Conservation (phyloP, 2,888 invertebrate species). For the Leptinotarsa tumamoca region DNA sequence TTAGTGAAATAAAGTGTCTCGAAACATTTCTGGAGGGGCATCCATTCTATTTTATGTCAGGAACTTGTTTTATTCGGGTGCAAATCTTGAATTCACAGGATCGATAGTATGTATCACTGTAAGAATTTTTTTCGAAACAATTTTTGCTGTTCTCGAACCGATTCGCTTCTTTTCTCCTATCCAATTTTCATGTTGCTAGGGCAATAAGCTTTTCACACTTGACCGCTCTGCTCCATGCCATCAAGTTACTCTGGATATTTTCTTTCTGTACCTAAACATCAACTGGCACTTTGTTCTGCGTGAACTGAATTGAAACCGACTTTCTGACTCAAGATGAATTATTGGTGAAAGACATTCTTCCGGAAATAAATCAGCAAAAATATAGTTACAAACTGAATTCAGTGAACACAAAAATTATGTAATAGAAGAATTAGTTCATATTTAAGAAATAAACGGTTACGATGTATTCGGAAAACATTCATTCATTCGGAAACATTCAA, state of each 20-base stretch:
- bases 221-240: constrained; percentile 25
- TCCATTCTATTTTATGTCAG: too few relatives aligned
- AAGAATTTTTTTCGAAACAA: too few relatives aligned
- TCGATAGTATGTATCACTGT: too few relatives aligned
- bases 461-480: too few relatives aligned
- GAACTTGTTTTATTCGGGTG: too few relatives aligned
- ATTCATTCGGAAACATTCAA: too few relatives aligned
- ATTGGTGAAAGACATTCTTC: not conserved
- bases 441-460: not conserved
- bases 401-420: not conserved
- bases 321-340: not conserved
- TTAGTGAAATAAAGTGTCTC: too few relatives aligned
- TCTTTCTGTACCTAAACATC: constrained; percentile 28
- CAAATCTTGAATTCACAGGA: too few relatives aligned
- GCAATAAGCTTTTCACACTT: constrained; percentile 40
- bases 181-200: constrained; percentile 37
- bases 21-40: too few relatives aligned
- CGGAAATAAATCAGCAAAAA: not conserved
- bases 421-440: not conserved
- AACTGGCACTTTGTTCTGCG: constrained; percentile 20
- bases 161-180: constrained; percentile 31
- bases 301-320: constrained; percentile 31
- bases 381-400: not conserved
- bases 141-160: constrained; percentile 19
- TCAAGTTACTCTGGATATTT: constrained; percentile 30